These are phyloP conservation scores for Hirundo rustica DNA, from an alignment of 2,797 vertebrate genomes.

Conservation along the genomic window DNA sequence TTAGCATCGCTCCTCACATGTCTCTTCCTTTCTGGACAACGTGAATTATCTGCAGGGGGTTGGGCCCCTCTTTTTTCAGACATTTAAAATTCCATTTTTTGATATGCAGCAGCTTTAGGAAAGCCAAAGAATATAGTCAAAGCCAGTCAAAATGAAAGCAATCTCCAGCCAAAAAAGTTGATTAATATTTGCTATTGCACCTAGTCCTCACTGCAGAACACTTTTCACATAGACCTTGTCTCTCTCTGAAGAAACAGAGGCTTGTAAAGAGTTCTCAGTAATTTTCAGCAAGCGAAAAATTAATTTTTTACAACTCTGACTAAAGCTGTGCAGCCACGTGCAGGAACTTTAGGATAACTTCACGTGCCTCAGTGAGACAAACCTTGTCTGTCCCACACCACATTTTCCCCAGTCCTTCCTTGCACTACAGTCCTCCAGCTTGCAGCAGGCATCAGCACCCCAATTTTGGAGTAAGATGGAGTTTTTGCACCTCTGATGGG, in stretches of 20 bases:
- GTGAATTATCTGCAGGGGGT: not conserved
- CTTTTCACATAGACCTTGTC: not conserved
- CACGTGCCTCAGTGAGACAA: not conserved
- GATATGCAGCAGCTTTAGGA: not conserved
- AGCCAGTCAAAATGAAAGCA: not conserved
- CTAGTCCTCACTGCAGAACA: not conserved
- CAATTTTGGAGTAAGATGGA: not conserved
- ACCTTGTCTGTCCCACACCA: not conserved
- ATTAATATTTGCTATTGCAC: not conserved
- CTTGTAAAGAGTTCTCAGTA: not conserved
- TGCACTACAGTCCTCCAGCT: not conserved
- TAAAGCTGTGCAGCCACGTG: not conserved
- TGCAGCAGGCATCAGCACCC: not conserved
- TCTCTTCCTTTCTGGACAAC: not conserved
- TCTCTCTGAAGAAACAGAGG: not conserved
- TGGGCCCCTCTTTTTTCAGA: not conserved
- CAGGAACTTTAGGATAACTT: not conserved
- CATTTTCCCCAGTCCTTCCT: not conserved
- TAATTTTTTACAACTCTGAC: not conserved
- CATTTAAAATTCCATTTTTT: not conserved
- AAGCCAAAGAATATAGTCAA: not conserved
- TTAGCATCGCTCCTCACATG: not conserved
- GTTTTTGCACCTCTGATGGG: not conserved
- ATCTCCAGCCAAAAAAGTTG: not conserved
- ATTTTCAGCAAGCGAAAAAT: constrained; percentile 5